A percentile compares a stretch with the other conserved stretches of the same genome.
phyloP scores from a whole-genome alignment of 2,113 vertebrate species.

The Phylloscopus trochiloides region DNA sequence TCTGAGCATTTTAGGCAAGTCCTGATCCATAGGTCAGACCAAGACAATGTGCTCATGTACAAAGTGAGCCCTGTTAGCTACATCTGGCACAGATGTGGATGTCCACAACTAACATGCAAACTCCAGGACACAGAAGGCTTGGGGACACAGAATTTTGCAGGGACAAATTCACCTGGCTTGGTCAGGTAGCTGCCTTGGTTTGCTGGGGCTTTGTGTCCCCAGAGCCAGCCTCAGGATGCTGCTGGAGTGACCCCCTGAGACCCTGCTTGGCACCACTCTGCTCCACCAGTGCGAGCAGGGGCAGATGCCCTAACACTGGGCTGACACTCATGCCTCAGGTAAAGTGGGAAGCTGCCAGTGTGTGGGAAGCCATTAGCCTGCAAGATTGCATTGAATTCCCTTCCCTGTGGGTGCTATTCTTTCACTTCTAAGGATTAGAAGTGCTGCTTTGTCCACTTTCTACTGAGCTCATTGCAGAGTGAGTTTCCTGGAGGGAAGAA shows the following conservation, averaged over 20 bases:
- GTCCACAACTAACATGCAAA: neutral
- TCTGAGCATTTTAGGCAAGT: neutral
- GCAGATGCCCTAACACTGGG: neutral
- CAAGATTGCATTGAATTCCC: neutral
- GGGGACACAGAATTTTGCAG: neutral
- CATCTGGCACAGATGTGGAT: neutral
- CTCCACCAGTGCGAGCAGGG: neutral
- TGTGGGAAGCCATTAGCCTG: neutral
- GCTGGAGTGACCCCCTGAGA: neutral
- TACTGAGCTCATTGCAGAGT: neutral
- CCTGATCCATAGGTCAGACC: neutral
- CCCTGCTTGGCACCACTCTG: neutral
- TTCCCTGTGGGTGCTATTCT: neutral
- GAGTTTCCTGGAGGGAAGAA: neutral
- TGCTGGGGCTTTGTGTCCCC: neutral
- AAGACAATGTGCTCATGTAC: neutral
- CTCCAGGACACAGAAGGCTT: neutral
- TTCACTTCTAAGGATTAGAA: neutral
- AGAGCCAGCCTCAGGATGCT: neutral
- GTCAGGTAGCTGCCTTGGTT: neutral
- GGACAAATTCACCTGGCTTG: neutral
- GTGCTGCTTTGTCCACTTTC: neutral
- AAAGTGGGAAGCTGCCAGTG: neutral
- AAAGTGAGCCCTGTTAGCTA: neutral
- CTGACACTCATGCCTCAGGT: neutral